These are phyloP conservation scores for Toxostoma redivivum DNA, from an alignment of 2,113 vertebrate genomes.

Conservation along the genomic window DNA sequence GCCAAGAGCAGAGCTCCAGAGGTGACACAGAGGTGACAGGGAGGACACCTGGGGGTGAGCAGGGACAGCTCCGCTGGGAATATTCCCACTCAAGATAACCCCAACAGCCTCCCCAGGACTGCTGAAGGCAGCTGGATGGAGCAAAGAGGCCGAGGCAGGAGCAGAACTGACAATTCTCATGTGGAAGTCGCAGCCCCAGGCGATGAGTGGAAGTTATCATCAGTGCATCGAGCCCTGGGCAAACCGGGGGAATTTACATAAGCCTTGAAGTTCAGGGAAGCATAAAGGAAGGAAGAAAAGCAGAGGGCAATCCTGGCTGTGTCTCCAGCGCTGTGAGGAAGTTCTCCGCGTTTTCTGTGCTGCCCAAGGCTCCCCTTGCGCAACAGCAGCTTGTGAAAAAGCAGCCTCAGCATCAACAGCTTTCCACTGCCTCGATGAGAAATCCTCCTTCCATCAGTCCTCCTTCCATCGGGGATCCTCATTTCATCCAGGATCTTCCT, in stretches of 20 bases:
- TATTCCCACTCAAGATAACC: not conserved
- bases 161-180: not conserved
- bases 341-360: not conserved
- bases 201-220: fast-evolving
- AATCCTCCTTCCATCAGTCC: not conserved
- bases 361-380: constrained; percentile 15
- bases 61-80: not conserved
- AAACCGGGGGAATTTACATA: not conserved
- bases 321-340: not conserved
- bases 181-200: not conserved
- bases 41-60: not conserved
- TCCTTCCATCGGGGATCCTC: not conserved
- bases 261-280: not conserved
- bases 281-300: not conserved
- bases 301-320: not conserved
- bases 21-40: not conserved
- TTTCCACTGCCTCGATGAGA: not conserved
- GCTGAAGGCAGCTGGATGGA: not conserved
- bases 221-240: not conserved
- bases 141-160: not conserved
- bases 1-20: not conserved
- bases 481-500: not conserved
- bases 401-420: not conserved
- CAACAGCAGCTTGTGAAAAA: not conserved
- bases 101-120: not conserved